Base-by-base conservation (phyloP, 2,797 vertebrate genomes). In the Cetoscarus ocellatus region DNA sequence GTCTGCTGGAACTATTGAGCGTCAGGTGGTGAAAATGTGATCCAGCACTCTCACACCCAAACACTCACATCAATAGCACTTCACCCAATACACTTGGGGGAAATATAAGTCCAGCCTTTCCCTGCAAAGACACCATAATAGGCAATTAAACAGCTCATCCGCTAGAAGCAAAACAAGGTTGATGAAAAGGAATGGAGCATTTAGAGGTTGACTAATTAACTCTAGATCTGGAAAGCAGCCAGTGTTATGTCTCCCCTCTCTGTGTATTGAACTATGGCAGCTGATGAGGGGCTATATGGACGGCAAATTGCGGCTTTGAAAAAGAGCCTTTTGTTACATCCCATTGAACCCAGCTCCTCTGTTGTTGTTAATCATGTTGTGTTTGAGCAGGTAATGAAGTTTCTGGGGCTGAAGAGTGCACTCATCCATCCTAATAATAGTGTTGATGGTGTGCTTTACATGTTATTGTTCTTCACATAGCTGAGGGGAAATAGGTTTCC, bases 81-180 rank as follows among this genome's bases (percentile, higher is more conserved):
- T 81, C 68, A 82, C 36, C 70, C 54, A 62, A 73, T 75, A 66
- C 80, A 73, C 85, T 73, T 38, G 79, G 80, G 79, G 72, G 75
- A 77, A 84, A 88, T 81, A 84, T 61, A 58, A 84, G 74, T 80
- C 73, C 45, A 36, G 63, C 57, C n/a, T 17, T 63, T 75, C 55
- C 67, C 64, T 48, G 44, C 75, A 67, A 85, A 80, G 68, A 72
- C 80, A 39, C 73, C 44, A 78, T 88, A 86, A 91, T 81, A 65
- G 70, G 77, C 84, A 89, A 89, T 92, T 88, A 89, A 86, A 51
- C 71, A 75, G 52, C 76, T 88, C 80, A 76, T 77, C 76, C 27
- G 10, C 58, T 57, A 39, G 58, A 77, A 55, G 56, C 79, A 82
- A 86, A 90, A 89, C 82, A 81, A 76, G 62, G 70, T 67, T 83